Evolutionary conservation across 2,888 invertebrate species (phyloP), one percentile per base, ranked within the genome.

Genomic region (Apamea sordens): DNA sequence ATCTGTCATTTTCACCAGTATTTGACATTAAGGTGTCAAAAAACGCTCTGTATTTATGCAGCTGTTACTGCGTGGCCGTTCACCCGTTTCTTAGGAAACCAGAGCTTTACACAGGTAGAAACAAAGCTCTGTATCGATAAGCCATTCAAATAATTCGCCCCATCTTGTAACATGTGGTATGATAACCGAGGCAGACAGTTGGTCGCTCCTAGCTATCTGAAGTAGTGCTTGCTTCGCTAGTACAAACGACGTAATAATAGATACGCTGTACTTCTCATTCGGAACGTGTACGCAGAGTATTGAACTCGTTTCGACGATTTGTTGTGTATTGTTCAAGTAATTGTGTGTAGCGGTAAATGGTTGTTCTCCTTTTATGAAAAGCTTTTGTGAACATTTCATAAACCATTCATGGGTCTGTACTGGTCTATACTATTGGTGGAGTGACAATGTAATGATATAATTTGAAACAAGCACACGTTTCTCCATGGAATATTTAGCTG

Each of bases 161-260:
- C 64, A 73, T 63, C 56, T 85, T 50, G 15, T 75, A 50, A 44
- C 87, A 75, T 79, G 56, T 73, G 65, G 41, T 73, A 56, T 75
- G 84, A 70, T 84, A 84, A 73, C 74, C 50, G 50, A 73, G 61
- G 70, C 80, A 86, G 84, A 86, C 87, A 84, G 69, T 86, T 63
- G 87, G 84, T 86, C 84, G 75, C 72, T 86, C 41, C 28, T 47
- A 72, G 61, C 73, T 83, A 86, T 84, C 84, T 86, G 47, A 86
- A 84, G 84, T 56, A 79, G 61, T 73, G 47, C 69, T 76, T 69
- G 68, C 74, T 70, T 65, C 61, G 41, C 71, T 47, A 61, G 65
- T 70, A 68, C 24, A 84, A 84, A 84, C 72, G 72, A 61, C 69
- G 64, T 83, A 84, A 84, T 86, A 84, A 84, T 79, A 86, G 69